Percentiles rank a stretch among this genome's conserved stretches.
These are phyloP conservation scores for Chloroceryle aenea DNA, from an alignment of 2,113 vertebrate species.

Conservation along the genomic window DNA sequence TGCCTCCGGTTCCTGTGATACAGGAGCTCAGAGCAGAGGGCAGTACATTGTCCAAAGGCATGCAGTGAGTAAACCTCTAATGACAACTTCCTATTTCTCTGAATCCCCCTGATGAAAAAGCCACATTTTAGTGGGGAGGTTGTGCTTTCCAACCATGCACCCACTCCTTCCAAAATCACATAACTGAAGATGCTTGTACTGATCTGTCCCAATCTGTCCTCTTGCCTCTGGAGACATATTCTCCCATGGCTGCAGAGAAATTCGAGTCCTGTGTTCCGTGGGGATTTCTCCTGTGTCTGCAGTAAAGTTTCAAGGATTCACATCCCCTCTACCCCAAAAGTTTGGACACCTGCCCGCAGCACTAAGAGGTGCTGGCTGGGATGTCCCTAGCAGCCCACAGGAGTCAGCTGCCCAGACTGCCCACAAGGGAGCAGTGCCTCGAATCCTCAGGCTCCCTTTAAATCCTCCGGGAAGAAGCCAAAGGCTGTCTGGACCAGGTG, in stretches of 20 bases:
- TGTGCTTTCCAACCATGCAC: not conserved
- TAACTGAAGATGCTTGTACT: not conserved
- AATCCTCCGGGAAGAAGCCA: not conserved
- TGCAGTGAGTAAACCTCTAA: not conserved
- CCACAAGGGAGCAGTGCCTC: not conserved
- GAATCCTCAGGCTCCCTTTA: not conserved
- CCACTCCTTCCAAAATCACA: not conserved
- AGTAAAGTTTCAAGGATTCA: conserved; percentile 21
- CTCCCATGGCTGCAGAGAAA: not conserved
- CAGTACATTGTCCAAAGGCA: not conserved
- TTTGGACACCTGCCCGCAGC: conserved; percentile 27
- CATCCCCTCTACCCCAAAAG: conserved; percentile 18
- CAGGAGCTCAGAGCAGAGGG: not conserved
- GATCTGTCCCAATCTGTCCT: not conserved
- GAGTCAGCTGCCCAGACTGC: conserved; percentile 32
- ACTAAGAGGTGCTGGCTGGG: not conserved
- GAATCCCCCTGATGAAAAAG: not conserved
- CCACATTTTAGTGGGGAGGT: not conserved
- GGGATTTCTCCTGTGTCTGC: not conserved
- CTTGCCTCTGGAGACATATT: not conserved
- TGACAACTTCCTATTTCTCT: not conserved
- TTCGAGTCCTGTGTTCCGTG: not conserved
- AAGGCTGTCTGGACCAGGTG: conserved; percentile 24
- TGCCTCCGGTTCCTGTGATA: not conserved
- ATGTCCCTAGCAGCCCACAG: conserved; percentile 42